Base-by-base conservation (phyloP, 2,113 vertebrate species). In the Labeo catla region DNA sequence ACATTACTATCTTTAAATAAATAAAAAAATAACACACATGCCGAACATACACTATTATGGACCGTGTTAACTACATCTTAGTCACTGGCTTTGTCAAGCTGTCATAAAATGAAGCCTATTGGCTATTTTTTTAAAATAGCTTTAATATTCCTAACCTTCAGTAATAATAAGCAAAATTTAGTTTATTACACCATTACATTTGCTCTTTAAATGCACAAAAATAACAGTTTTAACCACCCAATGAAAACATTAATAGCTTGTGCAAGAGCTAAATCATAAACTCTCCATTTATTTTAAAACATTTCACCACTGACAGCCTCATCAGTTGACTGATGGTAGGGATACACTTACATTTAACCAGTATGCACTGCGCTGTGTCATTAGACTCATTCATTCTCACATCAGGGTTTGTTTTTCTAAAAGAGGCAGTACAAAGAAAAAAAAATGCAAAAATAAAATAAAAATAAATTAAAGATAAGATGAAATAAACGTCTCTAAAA, bases 251-350 rank as follows among this genome's bases (percentile, higher is more conserved):
- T 74, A 49, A 49, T 23, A 49, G 72, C 72, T 23, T 74, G 21
- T 47, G 47, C 43, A 74, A 74, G 43, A 74, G 43, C 72, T 49
- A 43, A 49, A 49, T 74, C 43, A 47, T 47, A 74, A 74, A 74
- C 21, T 23, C 21, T 47, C 10, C 21, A 74, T 74, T 74, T 74
- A 74, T 74, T 74, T 16, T 47, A 11, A 47, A 74, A 49, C 68
- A 45, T 49, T 23, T 76, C 72, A 76, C 43, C 72, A 49, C n/a
- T 49, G 72, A 76, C n/a, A n/a, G 72, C 21, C 72, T 76, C 72
- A 76, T 76, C 72, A 28, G 45, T 76, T 76, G 45, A 76, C 72
- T 76, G 72, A 28, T 49, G n/a, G 72, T 76, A n/a, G 72, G 72
- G 45, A 49, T 76, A 76, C 6, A 13, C 45, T 76, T 45, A 11